A percentile compares a stretch with the other conserved stretches of the same genome.
Evolutionary conservation across 2,113 vertebrate species (phyloP).

Genomic region (Phoenicopterus ruber): DNA sequence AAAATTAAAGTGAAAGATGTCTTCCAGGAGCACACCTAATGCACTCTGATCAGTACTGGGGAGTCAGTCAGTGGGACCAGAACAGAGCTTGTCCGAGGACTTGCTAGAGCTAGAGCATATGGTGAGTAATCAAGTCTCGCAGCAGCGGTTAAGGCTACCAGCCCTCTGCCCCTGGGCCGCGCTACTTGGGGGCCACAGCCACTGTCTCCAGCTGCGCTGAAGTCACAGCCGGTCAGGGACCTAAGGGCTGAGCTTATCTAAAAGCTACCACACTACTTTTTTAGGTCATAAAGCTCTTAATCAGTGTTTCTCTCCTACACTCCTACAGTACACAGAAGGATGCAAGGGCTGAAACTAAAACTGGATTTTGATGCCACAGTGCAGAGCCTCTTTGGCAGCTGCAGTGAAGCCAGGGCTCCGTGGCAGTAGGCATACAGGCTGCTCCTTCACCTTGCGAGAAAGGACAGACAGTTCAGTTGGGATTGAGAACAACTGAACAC

Average conservation of each 20-base stretch:
- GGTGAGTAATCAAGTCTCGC: not conserved
- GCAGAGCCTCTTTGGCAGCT: not conserved
- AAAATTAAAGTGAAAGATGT: not conserved
- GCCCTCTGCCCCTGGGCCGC: not conserved
- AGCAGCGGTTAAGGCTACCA: not conserved
- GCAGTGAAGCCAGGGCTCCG: not conserved
- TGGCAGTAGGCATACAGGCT: not conserved
- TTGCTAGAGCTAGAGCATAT: not conserved
- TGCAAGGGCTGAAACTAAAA: not conserved
- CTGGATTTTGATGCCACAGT: not conserved
- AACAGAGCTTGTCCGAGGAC: not conserved
- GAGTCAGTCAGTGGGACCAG: not conserved
- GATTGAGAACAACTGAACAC: not conserved
- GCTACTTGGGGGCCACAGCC: not conserved
- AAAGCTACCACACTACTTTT: not conserved
- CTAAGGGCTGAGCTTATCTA: not conserved
- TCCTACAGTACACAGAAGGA: not conserved
- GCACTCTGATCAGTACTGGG: not conserved
- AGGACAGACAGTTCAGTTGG: not conserved
- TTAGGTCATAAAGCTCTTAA: not conserved
- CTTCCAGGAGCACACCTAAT: not conserved
- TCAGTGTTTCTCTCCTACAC: not conserved
- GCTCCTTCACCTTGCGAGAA: not conserved
- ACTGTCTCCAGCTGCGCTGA: not conserved
- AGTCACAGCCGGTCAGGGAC: not conserved